Evolutionary conservation across 1,140 invertebrate genomes (phyloP).

Genomic region (honey bee (Apis mellifera)): Amel_HAv3.1 CM009931.2:6041001-6041500

Average conservation of each 20-base stretch:
- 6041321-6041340: conserved; percentile 48
- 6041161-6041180: neutral
- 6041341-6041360: conserved; percentile 51
- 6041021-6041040: neutral
- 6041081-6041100: neutral
- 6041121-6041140: neutral
- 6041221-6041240: conserved; percentile 4
- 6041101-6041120: neutral
- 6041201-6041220: neutral
- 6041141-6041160: neutral
- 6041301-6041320: neutral
- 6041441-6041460: conserved; percentile 34
- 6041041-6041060: neutral
- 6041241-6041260: neutral
- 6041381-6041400: conserved; percentile 84
- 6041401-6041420: conserved; percentile 90
- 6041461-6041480: neutral
- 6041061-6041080: neutral
- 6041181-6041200: neutral
- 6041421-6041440: conserved; percentile 90
- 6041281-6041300: neutral
- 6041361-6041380: conserved; percentile 83
- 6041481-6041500: neutral
- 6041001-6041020: neutral
- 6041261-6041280: neutral